phyloP scores from a whole-genome alignment of 2,888 invertebrate species.

The Acanthosepion lycidas region DNA sequence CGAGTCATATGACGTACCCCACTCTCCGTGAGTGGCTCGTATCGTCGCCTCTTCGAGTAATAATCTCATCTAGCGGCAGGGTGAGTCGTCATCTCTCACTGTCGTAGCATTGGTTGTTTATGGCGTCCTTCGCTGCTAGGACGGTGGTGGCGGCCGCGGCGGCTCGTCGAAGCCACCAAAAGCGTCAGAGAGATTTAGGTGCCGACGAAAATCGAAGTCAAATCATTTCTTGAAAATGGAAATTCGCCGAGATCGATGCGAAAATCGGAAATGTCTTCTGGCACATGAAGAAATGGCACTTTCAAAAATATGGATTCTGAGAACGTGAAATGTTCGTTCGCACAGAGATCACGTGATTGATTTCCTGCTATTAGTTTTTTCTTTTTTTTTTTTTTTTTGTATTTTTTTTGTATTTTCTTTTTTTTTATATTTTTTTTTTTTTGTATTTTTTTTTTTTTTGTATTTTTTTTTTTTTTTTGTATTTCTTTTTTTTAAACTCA shows the following conservation, averaged over 20 bases:
- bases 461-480: too few relatives aligned
- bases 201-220: conserved; percentile 7
- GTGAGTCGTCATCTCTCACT: too few relatives aligned
- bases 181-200: background rate
- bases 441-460: too few relatives aligned
- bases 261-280: conserved; percentile 18
- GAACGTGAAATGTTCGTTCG: background rate
- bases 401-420: too few relatives aligned
- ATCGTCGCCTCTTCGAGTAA: background rate
- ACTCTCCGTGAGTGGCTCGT: background rate
- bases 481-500: background rate
- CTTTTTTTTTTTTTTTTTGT: background rate
- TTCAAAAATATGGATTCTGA: background rate
- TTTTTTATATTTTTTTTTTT: too few relatives aligned
- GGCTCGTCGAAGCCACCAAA: background rate
- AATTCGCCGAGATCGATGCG: conserved; percentile 33
- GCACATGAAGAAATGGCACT: conserved; percentile 8
- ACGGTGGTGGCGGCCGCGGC: too few relatives aligned
- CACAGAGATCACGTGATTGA: background rate
- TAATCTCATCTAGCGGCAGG: background rate
- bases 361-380: background rate
- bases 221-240: conserved; percentile 7
- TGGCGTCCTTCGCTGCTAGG: background rate
- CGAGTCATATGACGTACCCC: background rate
- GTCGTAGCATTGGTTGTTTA: background rate